A percentile compares a stretch with the other conserved stretches of the same genome.
These are phyloP conservation scores for Spisula subtruncata DNA, from an alignment of 2,888 invertebrate genomes.

Conservation along the genomic window DNA sequence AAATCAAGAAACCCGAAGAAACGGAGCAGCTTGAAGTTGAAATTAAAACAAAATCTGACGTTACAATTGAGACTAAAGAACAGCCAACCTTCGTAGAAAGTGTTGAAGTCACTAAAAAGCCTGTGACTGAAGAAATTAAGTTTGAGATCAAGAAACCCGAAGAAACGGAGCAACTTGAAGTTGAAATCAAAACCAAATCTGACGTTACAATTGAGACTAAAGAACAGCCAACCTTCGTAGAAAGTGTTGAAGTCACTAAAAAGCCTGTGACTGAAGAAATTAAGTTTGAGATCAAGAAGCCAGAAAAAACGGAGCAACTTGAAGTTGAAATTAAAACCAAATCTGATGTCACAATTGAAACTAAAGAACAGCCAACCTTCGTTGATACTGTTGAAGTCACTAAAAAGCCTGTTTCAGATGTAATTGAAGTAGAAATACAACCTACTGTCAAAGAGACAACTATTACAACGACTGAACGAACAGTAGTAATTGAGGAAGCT, in stretches of 20 bases:
- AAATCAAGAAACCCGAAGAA: background rate
- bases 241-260: conserved; percentile 49
- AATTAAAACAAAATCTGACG: conserved; percentile 24
- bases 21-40: background rate
- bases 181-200: conserved; percentile 41
- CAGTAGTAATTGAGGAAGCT: conserved; percentile 33
- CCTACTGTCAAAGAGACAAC: conserved; percentile 8
- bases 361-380: background rate
- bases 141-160: conserved; percentile 57
- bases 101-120: conserved; percentile 54
- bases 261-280: conserved; percentile 54
- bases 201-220: conserved; percentile 20
- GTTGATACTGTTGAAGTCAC: conserved; percentile 6
- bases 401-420: conserved; percentile 63
- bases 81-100: conserved; percentile 40
- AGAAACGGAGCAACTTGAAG: conserved; percentile 28
- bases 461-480: conserved; percentile 31
- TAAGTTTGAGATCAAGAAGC: conserved; percentile 31
- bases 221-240: conserved; percentile 44
- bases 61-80: conserved; percentile 41
- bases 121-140: conserved; percentile 59
- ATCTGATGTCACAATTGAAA: conserved; percentile 35
- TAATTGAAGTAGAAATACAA: conserved; percentile 69
- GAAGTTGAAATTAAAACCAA: conserved; percentile 20
- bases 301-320: conserved; percentile 17